Conservation (phyloP, 1,140 invertebrate species). For the Tetranychus cinnabarinus region DNA sequence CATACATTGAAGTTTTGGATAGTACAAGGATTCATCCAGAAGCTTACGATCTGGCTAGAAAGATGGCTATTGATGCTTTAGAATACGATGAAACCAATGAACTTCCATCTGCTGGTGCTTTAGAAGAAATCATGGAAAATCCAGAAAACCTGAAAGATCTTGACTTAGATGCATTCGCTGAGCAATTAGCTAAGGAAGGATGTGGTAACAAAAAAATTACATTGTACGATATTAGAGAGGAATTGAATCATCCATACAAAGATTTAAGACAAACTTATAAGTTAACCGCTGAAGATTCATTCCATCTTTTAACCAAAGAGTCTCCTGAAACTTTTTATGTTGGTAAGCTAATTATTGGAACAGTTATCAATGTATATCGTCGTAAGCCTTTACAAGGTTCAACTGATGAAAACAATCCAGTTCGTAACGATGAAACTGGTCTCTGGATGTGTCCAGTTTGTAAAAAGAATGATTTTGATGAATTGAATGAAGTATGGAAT, state of each 20-base stretch:
- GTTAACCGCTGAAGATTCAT: slow-evolving; percentile 58
- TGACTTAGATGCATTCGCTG: slow-evolving; percentile 93
- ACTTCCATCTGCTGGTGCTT: slow-evolving; percentile 74
- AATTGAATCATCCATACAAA: slow-evolving; percentile 84
- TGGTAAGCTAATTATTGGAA: slow-evolving; percentile 33
- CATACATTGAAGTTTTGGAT: slow-evolving; percentile 86
- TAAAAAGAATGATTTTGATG: slow-evolving; percentile 77
- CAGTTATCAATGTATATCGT: slow-evolving; percentile 31
- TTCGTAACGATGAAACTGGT: slow-evolving; percentile 72
- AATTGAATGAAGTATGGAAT: slow-evolving; percentile 89
- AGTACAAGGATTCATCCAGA: slow-evolving; percentile 95
- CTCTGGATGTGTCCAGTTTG: slow-evolving; percentile 96
- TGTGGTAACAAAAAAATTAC: slow-evolving; percentile 95
- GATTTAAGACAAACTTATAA: slow-evolving; percentile 60
- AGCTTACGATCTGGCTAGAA: slow-evolving; percentile 95
- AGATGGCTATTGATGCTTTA: slow-evolving; percentile 97
- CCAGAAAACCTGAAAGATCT: slow-evolving; percentile 86
- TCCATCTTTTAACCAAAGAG: slow-evolving; percentile 89
- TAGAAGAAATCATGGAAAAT: slow-evolving; percentile 88
- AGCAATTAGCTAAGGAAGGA: slow-evolving; percentile 67
- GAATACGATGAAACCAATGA: slow-evolving; percentile 81
- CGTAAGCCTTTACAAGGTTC: slow-evolving; percentile 75
- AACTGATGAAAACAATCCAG: slow-evolving; percentile 79
- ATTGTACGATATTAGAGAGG: slow-evolving; percentile 85
- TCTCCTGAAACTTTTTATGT: slow-evolving; percentile 82